Evolutionary conservation across 2,797 vertebrate species (phyloP), one percentile per base, ranked within the genome.

Genomic region (Chrysocyon brachyurus): DNA sequence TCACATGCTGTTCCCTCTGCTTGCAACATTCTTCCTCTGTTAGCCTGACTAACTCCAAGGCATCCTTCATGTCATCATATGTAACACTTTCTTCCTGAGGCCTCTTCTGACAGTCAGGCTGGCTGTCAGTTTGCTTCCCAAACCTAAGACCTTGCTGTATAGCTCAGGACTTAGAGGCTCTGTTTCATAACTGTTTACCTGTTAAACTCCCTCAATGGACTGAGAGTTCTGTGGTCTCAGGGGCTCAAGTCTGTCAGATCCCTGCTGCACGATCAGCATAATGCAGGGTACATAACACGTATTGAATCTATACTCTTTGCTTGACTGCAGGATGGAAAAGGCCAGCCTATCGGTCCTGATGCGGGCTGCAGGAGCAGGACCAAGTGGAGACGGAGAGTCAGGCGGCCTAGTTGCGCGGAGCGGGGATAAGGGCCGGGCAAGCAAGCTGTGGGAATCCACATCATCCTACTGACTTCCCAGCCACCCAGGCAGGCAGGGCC

Each of bases 171-270:
- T 84, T 91, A 64, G 15, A 96, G 70, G 64, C 57, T 15, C 52
- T 91, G 84, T 78, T 91, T 95, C 70, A 33, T 89, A 95, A 96
- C 64, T 92, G 56, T 89, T 88, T 86, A 87, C 31, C 24, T 72
- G 12, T 88, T 63, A 61, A 61, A 94, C 52, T 79, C 77, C 72
- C 46, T 93, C 40, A 63, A 31, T 82, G 77, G 78, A 52, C 28
- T 70, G 19, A 82, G 75, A 97, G 61, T 75, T 90, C 78, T 87
- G 79, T 87, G 79, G 89, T 61, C 79, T 96, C 81, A 36, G 79
- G 49, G 57, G 59, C 66, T 84, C 49, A 22, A 22, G 31, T 91
- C 88, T 96, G 68, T 96, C 87, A 96, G 72, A 90, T 90, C 59
- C 17, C 90, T 31, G 26, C 81, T 96, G 94, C 72, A 77, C 72